Percentiles rank a stretch among this genome's conserved stretches.
Evolutionary conservation across 37 sponge, comb jelly and placozoan genomes (phyloP).

Genomic region (Spongilla lacustris): DNA sequence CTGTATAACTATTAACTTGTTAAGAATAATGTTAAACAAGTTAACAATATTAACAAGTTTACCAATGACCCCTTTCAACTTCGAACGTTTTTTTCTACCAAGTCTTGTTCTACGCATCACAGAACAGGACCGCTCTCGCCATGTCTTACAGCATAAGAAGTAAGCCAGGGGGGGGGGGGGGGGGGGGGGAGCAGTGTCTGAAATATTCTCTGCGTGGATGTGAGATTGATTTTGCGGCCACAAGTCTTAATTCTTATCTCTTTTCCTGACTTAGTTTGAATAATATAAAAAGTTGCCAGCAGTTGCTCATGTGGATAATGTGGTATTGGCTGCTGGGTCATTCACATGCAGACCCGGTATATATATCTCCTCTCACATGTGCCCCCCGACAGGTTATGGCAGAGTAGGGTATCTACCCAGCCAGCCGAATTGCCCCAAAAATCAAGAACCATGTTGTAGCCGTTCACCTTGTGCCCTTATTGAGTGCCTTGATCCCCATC

Average conservation of each 20-base stretch:
- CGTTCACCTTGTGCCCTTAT: background rate
- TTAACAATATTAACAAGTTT: no score
- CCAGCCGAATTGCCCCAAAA: background rate
- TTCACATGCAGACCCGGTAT: background rate
- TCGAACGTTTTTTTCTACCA: no score
- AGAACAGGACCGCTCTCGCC: no score
- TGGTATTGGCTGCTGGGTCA: background rate
- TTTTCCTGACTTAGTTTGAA: background rate
- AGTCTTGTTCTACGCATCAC: no score
- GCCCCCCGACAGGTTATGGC: background rate
- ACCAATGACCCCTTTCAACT: no score
- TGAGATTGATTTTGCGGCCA: background rate
- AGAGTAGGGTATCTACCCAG: background rate
- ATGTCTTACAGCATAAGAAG: no score
- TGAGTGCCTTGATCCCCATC: background rate
- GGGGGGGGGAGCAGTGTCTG: background rate
- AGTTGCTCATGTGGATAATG: background rate
- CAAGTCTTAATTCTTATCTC: no score
- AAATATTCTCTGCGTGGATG: background rate
- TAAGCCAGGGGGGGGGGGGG: no score
- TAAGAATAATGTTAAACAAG: no score
- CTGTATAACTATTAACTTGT: no score
- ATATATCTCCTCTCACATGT: background rate
- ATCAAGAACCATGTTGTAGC: background rate
- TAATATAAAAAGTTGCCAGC: background rate